Conservation (phyloP, 2,113 vertebrate genomes). For the Pangasianodon gigas region DNA sequence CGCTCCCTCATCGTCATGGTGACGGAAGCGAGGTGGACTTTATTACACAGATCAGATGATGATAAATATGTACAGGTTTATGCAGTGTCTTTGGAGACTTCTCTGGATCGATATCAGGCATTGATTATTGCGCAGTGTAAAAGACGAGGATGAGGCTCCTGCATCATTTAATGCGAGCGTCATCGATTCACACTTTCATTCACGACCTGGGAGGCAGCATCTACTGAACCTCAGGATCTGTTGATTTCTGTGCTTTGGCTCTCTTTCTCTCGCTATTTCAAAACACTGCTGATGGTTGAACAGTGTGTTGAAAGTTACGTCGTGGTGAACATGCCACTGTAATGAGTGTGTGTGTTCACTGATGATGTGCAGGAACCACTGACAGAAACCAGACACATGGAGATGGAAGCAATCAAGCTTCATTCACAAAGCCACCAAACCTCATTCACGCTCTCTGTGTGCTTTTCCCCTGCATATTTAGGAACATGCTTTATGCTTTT, state of each 20-base stretch:
- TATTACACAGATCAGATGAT: not conserved
- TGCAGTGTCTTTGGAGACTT: not conserved
- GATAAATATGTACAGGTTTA: not conserved
- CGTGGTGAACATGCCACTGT: conserved; percentile 20
- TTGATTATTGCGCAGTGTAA: not conserved
- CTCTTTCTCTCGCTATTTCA: not conserved
- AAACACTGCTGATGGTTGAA: not conserved
- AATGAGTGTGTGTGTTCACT: conserved; percentile 16
- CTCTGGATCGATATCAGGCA: not conserved
- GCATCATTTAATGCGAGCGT: not conserved
- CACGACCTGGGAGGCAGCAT: not conserved
- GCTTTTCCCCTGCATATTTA: not conserved
- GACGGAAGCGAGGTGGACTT: conserved; percentile 13
- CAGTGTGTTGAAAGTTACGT: conserved; percentile 16
- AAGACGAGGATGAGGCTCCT: not conserved
- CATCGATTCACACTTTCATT: not conserved
- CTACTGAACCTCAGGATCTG: conserved; percentile 2
- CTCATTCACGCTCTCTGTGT: not conserved
- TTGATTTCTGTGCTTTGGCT: not conserved
- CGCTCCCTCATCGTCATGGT: conserved; percentile 23
- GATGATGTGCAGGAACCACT: conserved; percentile 31
- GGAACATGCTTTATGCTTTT: not conserved
- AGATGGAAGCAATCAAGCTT: conserved; percentile 16
- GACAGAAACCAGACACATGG: conserved; percentile 6
- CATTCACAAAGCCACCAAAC: conserved; percentile 20